These are phyloP conservation scores for Brachyptera risi DNA, from an alignment of 2,888 invertebrate species.

Conservation along the genomic window DNA sequence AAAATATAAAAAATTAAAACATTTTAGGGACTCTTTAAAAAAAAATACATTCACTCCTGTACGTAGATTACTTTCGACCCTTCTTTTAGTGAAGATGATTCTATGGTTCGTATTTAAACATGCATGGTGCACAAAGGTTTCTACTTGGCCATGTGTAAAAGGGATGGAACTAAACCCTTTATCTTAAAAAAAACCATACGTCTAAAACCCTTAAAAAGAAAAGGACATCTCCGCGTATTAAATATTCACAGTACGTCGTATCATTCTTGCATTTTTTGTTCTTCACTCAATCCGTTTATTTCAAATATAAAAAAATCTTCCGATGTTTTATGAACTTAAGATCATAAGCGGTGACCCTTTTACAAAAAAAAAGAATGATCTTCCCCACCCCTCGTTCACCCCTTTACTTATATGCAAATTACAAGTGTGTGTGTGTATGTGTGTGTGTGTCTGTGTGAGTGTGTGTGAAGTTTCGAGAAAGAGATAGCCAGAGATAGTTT, in stretches of 20 bases:
- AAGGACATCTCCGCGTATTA: slow-evolving; percentile 27
- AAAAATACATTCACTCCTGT: slow-evolving; percentile 38
- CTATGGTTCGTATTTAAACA: slow-evolving; percentile 29
- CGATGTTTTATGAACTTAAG: slow-evolving; percentile 26
- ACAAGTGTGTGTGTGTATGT: slow-evolving; percentile 15
- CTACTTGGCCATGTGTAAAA: slow-evolving; percentile 20
- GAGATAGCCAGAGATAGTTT: slow-evolving; percentile 22
- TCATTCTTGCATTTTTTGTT: slow-evolving; percentile 25
- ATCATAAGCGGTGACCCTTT: slow-evolving; percentile 27
- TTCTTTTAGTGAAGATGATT: slow-evolving; percentile 17
- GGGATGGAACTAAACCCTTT: slow-evolving; percentile 18
- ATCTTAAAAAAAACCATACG: slow-evolving; percentile 1
- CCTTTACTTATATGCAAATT: slow-evolving; percentile 18
- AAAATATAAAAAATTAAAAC: slow-evolving; percentile 17
- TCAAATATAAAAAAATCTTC: slow-evolving; percentile 25
- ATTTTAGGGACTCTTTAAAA: not conserved
- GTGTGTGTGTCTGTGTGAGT: slow-evolving; percentile 21
- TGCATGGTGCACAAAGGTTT: slow-evolving; percentile 23
- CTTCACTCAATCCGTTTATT: slow-evolving; percentile 24
- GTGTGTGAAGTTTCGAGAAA: slow-evolving; percentile 20
- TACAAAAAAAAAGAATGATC: slow-evolving; percentile 13
- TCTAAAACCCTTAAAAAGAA: slow-evolving; percentile 12
- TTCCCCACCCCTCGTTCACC: slow-evolving; percentile 1
- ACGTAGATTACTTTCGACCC: slow-evolving; percentile 14
- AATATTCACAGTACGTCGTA: slow-evolving; percentile 24